Percentiles rank a stretch among this genome's conserved stretches.
These are phyloP conservation scores for Synanthedon myopaeformis DNA, from an alignment of 2,888 invertebrate genomes.

Conservation along the genomic window DNA sequence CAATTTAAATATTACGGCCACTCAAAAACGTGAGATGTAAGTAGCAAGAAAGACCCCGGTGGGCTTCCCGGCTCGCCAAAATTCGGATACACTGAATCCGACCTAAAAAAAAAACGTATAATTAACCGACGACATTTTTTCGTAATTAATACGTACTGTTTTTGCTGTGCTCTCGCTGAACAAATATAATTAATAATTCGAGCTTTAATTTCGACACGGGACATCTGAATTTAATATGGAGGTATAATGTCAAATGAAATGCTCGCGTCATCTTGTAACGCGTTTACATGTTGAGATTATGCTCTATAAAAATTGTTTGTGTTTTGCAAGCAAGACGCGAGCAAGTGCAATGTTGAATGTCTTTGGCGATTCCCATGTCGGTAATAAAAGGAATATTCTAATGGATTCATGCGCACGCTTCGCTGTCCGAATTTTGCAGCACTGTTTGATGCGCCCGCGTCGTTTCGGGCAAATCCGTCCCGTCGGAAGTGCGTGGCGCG, in stretches of 20 bases:
- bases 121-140: slow-evolving; percentile 53
- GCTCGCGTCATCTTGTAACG: slow-evolving; percentile 21
- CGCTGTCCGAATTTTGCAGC: slow-evolving; percentile 64
- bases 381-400: slow-evolving; percentile 64
- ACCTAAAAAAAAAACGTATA: slow-evolving; percentile 48
- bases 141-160: slow-evolving; percentile 61
- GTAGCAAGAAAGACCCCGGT: slow-evolving; percentile 61
- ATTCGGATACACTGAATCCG: slow-evolving; percentile 52
- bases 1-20: slow-evolving; percentile 69
- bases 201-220: slow-evolving; percentile 36
- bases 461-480: slow-evolving; percentile 71
- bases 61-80: slow-evolving; percentile 46
- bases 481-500: slow-evolving; percentile 67
- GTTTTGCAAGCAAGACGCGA: slow-evolving; percentile 19
- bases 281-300: slow-evolving; percentile 47
- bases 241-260: slow-evolving; percentile 37
- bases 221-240: slow-evolving; percentile 37
- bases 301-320: slow-evolving; percentile 46
- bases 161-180: slow-evolving; percentile 27
- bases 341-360: slow-evolving; percentile 8
- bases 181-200: slow-evolving; percentile 52
- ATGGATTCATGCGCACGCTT: slow-evolving; percentile 65
- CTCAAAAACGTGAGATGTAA: slow-evolving; percentile 68
- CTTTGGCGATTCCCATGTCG: slow-evolving; percentile 54
- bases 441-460: slow-evolving; percentile 67